Conservation (phyloP, 2,797 vertebrate genomes). For the Brotula barbata region DNA sequence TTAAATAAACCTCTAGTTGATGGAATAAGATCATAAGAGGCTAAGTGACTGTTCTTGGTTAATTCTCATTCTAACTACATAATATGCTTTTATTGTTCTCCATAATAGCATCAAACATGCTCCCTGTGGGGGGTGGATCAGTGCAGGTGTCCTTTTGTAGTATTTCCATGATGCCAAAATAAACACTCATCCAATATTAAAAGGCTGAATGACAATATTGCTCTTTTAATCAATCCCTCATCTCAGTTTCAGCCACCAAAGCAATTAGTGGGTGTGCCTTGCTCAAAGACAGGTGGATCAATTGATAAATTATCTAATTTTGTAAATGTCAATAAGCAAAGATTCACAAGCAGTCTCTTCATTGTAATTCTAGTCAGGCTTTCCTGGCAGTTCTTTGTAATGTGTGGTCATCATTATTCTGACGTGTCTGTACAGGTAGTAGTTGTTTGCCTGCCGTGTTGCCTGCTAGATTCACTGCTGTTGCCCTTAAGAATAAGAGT, state of each 20-base stretch:
- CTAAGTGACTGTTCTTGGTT: too few relatives aligned
- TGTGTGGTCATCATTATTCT: background rate
- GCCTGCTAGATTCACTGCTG: constrained; percentile 2
- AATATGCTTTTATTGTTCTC: background rate
- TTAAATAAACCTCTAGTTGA: too few relatives aligned
- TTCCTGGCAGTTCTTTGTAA: background rate
- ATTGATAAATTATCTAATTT: constrained; percentile 10
- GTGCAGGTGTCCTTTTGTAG: constrained; percentile 29
- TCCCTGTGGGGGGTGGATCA: background rate
- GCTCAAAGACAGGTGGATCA: constrained; percentile 20
- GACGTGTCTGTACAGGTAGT: background rate
- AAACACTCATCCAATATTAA: constrained; percentile 34
- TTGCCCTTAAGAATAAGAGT: constrained; percentile 8
- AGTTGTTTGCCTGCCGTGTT: background rate
- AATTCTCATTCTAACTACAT: too few relatives aligned
- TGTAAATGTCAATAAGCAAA: background rate
- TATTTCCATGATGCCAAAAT: constrained; percentile 23
- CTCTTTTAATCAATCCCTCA: constrained; percentile 31
- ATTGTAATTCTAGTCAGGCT: constrained; percentile 2
- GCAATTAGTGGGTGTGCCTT: background rate
- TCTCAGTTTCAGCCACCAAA: constrained; percentile 15
- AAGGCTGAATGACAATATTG: constrained; percentile 31
- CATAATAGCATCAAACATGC: background rate
- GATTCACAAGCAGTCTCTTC: constrained; percentile 12
- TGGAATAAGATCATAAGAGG: too few relatives aligned